A percentile compares a stretch with the other conserved stretches of the same genome.
Conservation (phyloP, 2,113 vertebrate genomes). For the Osmerus mordax region DNA sequence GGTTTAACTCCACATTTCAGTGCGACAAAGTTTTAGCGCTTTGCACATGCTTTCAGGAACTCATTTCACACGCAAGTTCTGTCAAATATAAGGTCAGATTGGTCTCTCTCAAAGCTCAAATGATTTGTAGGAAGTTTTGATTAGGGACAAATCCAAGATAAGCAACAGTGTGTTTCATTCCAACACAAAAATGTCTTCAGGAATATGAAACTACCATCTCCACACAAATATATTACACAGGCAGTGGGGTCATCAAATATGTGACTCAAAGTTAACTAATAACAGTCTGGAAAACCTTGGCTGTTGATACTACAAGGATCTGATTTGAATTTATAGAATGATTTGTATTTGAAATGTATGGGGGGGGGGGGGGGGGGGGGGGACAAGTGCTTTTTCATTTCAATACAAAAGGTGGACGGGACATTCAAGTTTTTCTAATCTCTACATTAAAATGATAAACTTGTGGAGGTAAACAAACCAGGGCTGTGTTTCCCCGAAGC, state of each 20-base stretch:
- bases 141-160: constrained; percentile 33
- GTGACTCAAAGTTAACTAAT: constrained; percentile 74
- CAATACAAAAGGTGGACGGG: too few species aligned
- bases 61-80: constrained; percentile 24
- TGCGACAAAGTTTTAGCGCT: too few species aligned
- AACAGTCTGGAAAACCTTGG: constrained; percentile 88
- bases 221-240: constrained; percentile 74
- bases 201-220: constrained; percentile 74
- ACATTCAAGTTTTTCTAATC: too few species aligned
- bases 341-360: too few species aligned
- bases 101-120: constrained; percentile 82
- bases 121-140: constrained; percentile 32
- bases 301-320: constrained; percentile 67
- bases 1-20: too few species aligned
- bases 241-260: constrained; percentile 77
- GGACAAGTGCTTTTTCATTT: too few species aligned
- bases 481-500: too few species aligned
- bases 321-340: constrained; percentile 1
- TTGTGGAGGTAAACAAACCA: too few species aligned
- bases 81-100: constrained; percentile 56
- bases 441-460: too few species aligned
- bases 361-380: too few species aligned
- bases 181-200: constrained; percentile 78
- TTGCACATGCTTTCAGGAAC: too few species aligned
- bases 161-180: constrained; percentile 70